Base-by-base conservation (phyloP, 2,888 invertebrate genomes). In the Torymus texanus region DNA sequence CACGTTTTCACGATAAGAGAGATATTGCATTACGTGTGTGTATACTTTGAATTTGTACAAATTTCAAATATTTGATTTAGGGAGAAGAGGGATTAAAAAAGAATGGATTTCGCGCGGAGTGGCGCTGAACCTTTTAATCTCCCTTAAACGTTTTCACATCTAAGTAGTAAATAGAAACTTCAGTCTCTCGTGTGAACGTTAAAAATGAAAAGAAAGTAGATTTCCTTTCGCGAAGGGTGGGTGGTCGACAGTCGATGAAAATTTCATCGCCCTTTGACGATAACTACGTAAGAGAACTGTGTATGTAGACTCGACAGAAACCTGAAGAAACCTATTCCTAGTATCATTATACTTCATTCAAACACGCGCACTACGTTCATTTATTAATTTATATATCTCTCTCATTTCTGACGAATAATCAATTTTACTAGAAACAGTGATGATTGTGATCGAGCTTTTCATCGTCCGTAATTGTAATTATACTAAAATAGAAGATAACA, bases 91-190 rank as follows among this genome's bases (percentile, higher is more conserved):
- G 41, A 41, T 5, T 41, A 41, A 41, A 41, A 41, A 41, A 41
- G 41, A 41, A 41, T 8, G 41, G 63, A 73, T 70, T 77, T 65
- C 79, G 29, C 65, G 70, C n/a, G 16, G 74, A 78, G 56, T 78
- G 75, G 72, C 59, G 41, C 16, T n/a, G 74, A 29, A 71, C 75
- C 77, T 67, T 72, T 72, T 56, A 72, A 67, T 50, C 53, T 81
- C 82, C 81, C 81, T 81, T 85, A 81, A 83, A 85, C 82, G 83
- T 86, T 86, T 84, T 85, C 84, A 85, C 83, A 81, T 85, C 83
- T 85, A 85, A 78, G 73, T 86, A 84, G 82, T 82, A 71, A 83
- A 80, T 83, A 83, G 77, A 75, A 78, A 84, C 78, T 76, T 82
- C 83, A 82, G 84, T 82, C 75, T 78, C 81, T 78, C 81, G 75